phyloP scores from a whole-genome alignment of 2,797 vertebrate genomes.

The Myotis planiceps region DNA sequence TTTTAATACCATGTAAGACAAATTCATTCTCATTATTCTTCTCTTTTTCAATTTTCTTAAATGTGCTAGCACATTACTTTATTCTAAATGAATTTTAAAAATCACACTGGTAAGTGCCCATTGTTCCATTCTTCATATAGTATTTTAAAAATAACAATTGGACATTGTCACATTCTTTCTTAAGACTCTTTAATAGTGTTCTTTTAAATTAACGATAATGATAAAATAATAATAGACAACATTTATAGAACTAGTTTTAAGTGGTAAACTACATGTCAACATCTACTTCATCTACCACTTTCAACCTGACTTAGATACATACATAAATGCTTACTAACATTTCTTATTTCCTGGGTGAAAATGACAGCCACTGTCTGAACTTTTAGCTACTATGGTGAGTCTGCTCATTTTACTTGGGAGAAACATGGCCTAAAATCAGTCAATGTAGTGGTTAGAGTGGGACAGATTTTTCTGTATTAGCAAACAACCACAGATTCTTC shows the following conservation, averaged over 20 bases:
- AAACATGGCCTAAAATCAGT: neutral
- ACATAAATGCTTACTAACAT: neutral
- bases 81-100: neutral
- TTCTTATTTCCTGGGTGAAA: neutral
- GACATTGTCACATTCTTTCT: neutral
- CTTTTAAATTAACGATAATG: neutral
- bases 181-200: neutral
- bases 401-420: neutral
- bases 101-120: neutral
- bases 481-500: neutral
- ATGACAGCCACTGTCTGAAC: neutral
- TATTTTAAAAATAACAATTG: neutral
- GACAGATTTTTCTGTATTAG: neutral
- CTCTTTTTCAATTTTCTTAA: neutral
- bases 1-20: neutral
- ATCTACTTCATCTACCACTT: neutral
- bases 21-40: neutral
- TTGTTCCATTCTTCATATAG: neutral
- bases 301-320: neutral
- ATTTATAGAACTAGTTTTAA: conserved; percentile 16
- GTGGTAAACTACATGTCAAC: neutral
- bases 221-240: neutral
- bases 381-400: neutral
- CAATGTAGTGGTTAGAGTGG: neutral
- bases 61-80: neutral